phyloP scores from a whole-genome alignment of 2,888 invertebrate genomes.

The Pherbina coryleti region DNA sequence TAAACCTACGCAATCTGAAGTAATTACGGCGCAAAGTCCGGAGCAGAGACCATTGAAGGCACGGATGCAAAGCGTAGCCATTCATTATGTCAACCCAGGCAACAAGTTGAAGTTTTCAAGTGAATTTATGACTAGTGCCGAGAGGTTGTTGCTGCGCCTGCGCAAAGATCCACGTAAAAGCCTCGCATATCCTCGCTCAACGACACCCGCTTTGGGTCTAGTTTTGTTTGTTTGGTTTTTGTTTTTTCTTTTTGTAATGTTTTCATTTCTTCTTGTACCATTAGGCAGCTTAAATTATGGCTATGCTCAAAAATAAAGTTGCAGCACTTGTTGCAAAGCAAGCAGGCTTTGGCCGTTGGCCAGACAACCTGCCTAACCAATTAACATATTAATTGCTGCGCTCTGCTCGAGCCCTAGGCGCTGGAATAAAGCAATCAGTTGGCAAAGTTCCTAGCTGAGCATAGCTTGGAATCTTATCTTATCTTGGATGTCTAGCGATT shows the following conservation, averaged over 20 bases:
- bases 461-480: background rate
- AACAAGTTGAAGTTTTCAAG: slow-evolving; percentile 9
- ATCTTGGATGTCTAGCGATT: slow-evolving; percentile 12
- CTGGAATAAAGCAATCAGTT: slow-evolving; percentile 18
- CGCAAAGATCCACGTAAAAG: background rate
- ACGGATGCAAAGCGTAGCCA: slow-evolving; percentile 9
- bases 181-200: background rate
- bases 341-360: background rate
- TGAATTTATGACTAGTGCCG: slow-evolving; percentile 23
- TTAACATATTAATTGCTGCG: slow-evolving; percentile 35
- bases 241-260: background rate
- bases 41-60: background rate
- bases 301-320: slow-evolving; percentile 28
- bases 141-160: background rate
- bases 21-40: slow-evolving; percentile 17
- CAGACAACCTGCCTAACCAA: slow-evolving; percentile 13
- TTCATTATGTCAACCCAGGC: slow-evolving; percentile 33
- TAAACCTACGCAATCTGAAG: slow-evolving; percentile 33
- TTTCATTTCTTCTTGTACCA: background rate
- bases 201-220: background rate
- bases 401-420: slow-evolving; percentile 16
- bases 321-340: slow-evolving; percentile 14
- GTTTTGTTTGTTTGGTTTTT: background rate
- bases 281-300: slow-evolving; percentile 2
- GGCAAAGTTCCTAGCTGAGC: background rate